Evolutionary conservation across 1,140 invertebrate genomes (phyloP).

Genomic region (Drosophila repleta): DNA sequence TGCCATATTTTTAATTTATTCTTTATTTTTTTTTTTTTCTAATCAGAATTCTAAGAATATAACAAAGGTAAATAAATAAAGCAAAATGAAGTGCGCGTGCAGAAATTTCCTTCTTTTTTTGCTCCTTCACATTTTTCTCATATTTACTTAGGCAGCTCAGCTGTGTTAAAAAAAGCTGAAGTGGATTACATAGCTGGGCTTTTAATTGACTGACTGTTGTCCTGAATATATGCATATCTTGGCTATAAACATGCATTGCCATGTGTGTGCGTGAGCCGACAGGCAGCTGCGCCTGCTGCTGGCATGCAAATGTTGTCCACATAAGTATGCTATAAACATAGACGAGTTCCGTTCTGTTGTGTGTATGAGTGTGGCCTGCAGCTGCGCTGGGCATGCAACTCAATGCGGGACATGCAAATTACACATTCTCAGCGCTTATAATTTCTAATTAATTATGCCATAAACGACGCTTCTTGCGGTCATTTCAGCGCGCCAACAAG

Average conservation of each 20-base stretch:
- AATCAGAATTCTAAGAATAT: too few species aligned
- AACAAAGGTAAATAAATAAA: too few species aligned
- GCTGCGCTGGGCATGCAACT: constrained; percentile 11
- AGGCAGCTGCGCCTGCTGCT: constrained; percentile 48
- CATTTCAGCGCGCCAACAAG: constrained; percentile 25
- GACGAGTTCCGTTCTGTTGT: not conserved
- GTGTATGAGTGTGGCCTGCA: constrained; percentile 5
- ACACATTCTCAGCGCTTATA: constrained; percentile 57
- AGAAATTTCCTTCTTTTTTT: too few species aligned
- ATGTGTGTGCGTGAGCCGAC: constrained; percentile 13
- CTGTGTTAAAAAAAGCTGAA: not conserved
- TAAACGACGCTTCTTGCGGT: constrained; percentile 54
- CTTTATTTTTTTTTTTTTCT: too few species aligned
- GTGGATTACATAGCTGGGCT: constrained; percentile 6
- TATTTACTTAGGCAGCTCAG: not conserved
- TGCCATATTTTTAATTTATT: too few species aligned
- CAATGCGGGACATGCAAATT: constrained; percentile 52
- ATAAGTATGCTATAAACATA: constrained; percentile 27
- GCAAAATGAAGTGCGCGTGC: too few species aligned
- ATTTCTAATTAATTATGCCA: constrained; percentile 78
- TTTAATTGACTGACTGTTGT: constrained; percentile 27
- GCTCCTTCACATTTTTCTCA: too few species aligned
- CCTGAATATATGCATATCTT: not conserved
- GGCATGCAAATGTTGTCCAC: constrained; percentile 46
- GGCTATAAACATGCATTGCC: not conserved